Base-by-base conservation (phyloP, 2,797 vertebrate species). In the Sebastes steindachneri region DNA sequence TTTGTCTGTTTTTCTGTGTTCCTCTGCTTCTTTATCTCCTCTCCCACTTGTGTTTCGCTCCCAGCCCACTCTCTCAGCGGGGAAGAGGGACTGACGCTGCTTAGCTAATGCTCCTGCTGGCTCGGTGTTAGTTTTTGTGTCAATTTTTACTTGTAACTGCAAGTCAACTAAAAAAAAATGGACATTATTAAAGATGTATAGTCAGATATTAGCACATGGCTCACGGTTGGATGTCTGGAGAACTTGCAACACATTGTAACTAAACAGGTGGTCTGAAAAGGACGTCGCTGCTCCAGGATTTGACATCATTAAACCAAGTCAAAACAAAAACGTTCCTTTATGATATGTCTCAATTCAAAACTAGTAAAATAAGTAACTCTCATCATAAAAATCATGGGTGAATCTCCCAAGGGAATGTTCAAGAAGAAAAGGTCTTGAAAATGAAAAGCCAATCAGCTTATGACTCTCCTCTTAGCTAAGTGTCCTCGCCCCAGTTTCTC, bases 41-140 rank as follows among this genome's bases (percentile, higher is more conserved):
- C 89, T 89, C 90, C 83, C 85, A 89, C 89, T 87, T 88, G 85
- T 58, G 76, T 86, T 87, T 93, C 82, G 12, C 88, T 88, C 68
- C 37, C 74, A 67, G 76, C 93, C 92, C 88, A 94, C 93, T 88
- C 88, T 80, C 90, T 86, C 90, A 67, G 92, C 74, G 63, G 93
- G 92, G 75, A 85, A 66, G 69, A 84, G 70, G 84, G 79, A 87
- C 90, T 90, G 86, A 87, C 82, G n/a, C 65, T 54, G 82, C 79
- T 88, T 65, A 85, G 82, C 86, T 78, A 91, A 82, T 77, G 83
- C 82, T 89, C 91, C 88, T 92, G 90, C 91, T 92, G 92, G 63
- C 82, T 77, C 37, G 0, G 80, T 89, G 88, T 90, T 92, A 88
- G 73, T 75, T 88, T 91, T 31, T 48, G 64, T 88, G 87, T 91